These are phyloP conservation scores for Dromiciops gliroides DNA, from an alignment of 2,113 vertebrate species.

Conservation along the genomic window DNA sequence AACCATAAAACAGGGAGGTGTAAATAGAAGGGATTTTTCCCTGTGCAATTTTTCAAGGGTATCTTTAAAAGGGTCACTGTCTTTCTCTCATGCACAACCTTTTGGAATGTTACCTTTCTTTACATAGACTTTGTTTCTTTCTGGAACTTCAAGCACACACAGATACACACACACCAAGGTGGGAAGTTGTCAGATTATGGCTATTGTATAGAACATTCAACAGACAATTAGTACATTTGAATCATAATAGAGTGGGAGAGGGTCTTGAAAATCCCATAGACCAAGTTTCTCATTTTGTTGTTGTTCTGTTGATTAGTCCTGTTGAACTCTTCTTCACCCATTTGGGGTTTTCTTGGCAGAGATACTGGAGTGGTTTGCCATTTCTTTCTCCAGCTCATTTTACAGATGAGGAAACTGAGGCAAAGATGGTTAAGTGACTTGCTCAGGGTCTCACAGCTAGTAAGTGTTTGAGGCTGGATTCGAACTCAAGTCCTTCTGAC, in stretches of 20 bases:
- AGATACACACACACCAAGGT: background rate
- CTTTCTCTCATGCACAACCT: background rate
- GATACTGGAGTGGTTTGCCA: background rate
- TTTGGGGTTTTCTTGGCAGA: background rate
- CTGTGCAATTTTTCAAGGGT: background rate
- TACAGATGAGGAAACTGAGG: background rate
- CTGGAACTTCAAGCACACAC: background rate
- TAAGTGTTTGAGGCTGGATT: background rate
- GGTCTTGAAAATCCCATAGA: background rate
- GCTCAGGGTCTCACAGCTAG: background rate
- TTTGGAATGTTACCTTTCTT: background rate
- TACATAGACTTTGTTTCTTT: background rate
- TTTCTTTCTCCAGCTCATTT: background rate
- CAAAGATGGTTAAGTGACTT: background rate
- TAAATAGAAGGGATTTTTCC: background rate
- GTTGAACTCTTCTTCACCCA: background rate
- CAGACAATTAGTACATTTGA: background rate
- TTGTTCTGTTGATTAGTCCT: background rate
- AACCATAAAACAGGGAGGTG: constrained; percentile 33
- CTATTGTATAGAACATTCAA: background rate
- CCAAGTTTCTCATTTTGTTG: background rate
- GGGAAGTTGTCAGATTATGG: background rate
- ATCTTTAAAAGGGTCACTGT: background rate
- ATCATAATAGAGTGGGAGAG: background rate
- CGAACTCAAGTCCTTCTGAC: background rate